These are phyloP conservation scores for Coptotermes formosanus DNA, from an alignment of 1,140 invertebrate species.

Conservation along the genomic window DNA sequence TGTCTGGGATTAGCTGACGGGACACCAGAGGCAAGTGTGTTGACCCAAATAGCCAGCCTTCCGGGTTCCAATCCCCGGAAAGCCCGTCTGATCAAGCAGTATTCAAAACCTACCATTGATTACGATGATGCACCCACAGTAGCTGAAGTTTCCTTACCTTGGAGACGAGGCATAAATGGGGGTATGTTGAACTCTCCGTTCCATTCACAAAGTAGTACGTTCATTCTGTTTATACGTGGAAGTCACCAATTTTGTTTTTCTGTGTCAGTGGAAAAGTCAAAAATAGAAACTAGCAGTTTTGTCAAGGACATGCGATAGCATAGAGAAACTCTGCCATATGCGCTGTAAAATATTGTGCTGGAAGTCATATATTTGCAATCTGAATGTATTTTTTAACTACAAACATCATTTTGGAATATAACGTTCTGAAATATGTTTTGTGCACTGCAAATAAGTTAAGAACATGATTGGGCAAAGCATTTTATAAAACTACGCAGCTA, in stretches of 20 bases:
- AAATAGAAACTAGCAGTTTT: background rate
- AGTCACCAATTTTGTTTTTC: background rate
- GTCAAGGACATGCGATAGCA: background rate
- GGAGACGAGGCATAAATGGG: constrained; percentile 60
- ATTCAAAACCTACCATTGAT: constrained; percentile 52
- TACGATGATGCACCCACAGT: constrained; percentile 57
- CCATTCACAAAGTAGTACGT: background rate
- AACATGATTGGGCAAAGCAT: background rate
- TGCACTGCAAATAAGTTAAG: background rate
- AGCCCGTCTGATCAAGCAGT: constrained; percentile 62
- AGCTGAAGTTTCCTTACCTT: constrained; percentile 70
- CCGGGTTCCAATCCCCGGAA: constrained; percentile 62
- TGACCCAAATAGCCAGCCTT: constrained; percentile 63
- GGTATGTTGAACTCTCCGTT: constrained; percentile 23
- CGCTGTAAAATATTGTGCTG: background rate
- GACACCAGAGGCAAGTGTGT: constrained; percentile 43
- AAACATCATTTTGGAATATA: background rate
- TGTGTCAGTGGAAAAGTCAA: background rate
- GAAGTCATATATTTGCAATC: background rate
- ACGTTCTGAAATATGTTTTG: background rate
- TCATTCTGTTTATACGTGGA: background rate
- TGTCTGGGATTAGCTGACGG: constrained; percentile 10
- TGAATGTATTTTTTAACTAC: background rate
- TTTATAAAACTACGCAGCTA: too few relatives aligned
- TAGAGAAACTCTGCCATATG: background rate